Percentiles rank a stretch among this genome's conserved stretches.
Conservation (phyloP, 1,140 invertebrate species). For the Drosophila funebris region DNA sequence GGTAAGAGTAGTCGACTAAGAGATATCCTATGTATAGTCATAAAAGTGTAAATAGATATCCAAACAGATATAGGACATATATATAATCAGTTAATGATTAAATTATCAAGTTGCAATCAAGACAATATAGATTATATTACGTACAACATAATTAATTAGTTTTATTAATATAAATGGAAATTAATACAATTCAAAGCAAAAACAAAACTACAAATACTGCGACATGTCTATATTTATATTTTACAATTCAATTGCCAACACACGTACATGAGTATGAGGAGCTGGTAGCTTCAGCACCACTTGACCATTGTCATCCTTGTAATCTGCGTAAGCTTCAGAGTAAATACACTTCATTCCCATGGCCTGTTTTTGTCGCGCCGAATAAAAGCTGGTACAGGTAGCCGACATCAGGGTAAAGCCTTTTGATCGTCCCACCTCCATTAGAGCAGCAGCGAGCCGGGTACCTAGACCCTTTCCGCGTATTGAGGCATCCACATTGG, state of each 20-base stretch:
- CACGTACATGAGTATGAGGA: slow-evolving; percentile 38
- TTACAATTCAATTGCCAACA: slow-evolving; percentile 26
- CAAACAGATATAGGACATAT: no score
- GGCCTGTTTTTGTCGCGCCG: slow-evolving; percentile 28
- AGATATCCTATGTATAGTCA: no score
- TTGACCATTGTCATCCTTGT: slow-evolving; percentile 42
- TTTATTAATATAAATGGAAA: no score
- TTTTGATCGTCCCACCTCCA: slow-evolving; percentile 35
- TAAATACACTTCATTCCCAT: slow-evolving; percentile 43
- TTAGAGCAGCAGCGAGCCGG: slow-evolving; percentile 31
- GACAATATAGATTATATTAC: no score
- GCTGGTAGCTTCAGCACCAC: slow-evolving; percentile 33
- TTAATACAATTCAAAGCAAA: no score
- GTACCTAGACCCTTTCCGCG: slow-evolving; percentile 42
- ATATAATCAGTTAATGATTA: no score
- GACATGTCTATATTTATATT: no score
- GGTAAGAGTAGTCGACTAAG: no score
- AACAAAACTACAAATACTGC: no score
- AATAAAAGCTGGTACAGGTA: slow-evolving; percentile 55
- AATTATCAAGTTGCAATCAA: no score
- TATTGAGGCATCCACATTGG: slow-evolving; percentile 32
- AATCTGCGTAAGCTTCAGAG: slow-evolving; percentile 42
- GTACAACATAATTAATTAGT: no score
- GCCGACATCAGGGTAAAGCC: slow-evolving; percentile 38
- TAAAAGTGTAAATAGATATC: no score